Evolutionary conservation across 1,140 invertebrate genomes (phyloP).

Genomic region (Geopemphigus sp.): DNA sequence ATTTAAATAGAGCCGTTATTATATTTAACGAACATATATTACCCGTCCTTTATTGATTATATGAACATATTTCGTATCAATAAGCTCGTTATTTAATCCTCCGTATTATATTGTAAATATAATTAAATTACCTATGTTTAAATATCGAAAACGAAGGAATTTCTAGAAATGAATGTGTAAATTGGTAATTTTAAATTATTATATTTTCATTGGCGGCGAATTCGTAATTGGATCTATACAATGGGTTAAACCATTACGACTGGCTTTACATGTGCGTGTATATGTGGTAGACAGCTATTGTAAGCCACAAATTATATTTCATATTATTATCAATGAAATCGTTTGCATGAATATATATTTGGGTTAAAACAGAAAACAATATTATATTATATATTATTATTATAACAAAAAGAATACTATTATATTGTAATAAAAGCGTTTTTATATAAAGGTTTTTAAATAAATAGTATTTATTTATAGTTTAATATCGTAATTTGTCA

Average conservation of each 20-base stretch:
- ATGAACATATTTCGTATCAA: constrained; percentile 22
- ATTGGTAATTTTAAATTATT: neutral
- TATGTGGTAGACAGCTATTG: neutral
- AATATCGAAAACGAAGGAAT: neutral
- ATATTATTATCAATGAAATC: neutral
- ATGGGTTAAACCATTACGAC: neutral
- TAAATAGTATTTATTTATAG: no score
- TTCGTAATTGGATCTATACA: constrained; percentile 24
- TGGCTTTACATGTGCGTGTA: no score
- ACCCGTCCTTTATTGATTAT: constrained; percentile 8
- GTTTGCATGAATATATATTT: neutral
- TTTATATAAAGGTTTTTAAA: no score
- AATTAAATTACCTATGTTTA: constrained; percentile 11
- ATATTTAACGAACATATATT: no score
- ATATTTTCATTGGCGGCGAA: neutral
- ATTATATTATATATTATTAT: no score
- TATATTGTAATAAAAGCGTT: neutral
- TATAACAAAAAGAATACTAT: no score
- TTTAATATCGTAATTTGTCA: no score
- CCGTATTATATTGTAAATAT: neutral
- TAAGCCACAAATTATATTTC: neutral
- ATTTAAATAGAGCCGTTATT: neutral
- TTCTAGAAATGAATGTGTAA: neutral
- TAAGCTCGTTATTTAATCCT: constrained; percentile 24
- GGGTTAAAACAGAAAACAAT: neutral